Base-by-base conservation (phyloP, 2,888 invertebrate genomes). In the Sipha maydis region DNA sequence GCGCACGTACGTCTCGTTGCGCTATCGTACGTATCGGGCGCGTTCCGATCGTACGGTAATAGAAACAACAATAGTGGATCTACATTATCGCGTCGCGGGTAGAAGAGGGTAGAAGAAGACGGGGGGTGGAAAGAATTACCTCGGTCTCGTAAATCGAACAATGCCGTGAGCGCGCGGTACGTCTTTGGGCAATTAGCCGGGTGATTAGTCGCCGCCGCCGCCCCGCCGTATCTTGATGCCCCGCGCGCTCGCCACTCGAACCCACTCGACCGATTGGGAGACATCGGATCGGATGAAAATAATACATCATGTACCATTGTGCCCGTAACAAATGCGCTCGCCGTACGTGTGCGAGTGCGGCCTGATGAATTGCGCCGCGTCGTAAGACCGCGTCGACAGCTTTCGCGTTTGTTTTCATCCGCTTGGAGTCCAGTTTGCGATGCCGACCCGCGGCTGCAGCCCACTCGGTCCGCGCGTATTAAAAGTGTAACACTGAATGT, bases 101-200 rank as follows among this genome's bases (percentile, higher is more conserved):
- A 14, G 48, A 11, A 11, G 14, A 21, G 7, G 25, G 4, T 3
- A 7, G n/a, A 34, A 61, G 73, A 79, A 79, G n/a, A n/a, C n/a
- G n/a, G n/a, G n/a, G n/a, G n/a, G n/a, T n/a, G n/a, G n/a, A n/a
- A 34, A 61, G 73, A 79, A 79, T 56, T 21, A 38, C 71, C 71
- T 71, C 79, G 86, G 73, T 78, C 56, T 28, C 38, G 71, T 86
- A 86, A 76, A 31, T 84, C 61, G 84, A 75, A 84, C 75, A 84
- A 84, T 83, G 83, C 31, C 31, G 71, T 8, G 71, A 28, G 71
- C 71, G 71, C 71, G 71, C 71, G 71, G 83, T 83, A 73, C 56
- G 83, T 83, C 83, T 83, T 83, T 83, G 83, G 73, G 54, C 83
- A 83, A 83, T 83, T 83, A 82, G 82, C 67, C 67, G 82, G 82